Conservation (phyloP, 2,797 vertebrate species). For the Trachurus trachurus region DNA sequence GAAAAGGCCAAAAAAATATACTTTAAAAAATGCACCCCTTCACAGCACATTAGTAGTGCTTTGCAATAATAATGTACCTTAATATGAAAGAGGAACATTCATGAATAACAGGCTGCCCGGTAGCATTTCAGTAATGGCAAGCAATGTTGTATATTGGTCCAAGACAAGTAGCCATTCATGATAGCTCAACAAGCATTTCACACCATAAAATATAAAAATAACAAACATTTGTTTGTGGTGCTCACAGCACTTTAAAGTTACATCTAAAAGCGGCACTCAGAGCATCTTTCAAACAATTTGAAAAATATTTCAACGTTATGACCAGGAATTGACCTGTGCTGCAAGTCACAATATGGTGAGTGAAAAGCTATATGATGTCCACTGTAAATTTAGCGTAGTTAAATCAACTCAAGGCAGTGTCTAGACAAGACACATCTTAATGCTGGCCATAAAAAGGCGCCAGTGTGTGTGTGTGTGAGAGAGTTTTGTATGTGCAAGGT, state of each 20-base stretch:
- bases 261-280: not conserved
- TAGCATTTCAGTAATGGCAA: not conserved
- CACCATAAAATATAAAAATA: not conserved
- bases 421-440: constrained; percentile 13
- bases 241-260: not conserved
- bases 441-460: not conserved
- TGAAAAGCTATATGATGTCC: not conserved
- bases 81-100: not conserved
- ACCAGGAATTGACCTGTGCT: not conserved
- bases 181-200: not conserved
- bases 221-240: not conserved
- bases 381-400: not conserved
- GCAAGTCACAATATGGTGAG: not conserved
- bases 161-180: not conserved
- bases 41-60: not conserved
- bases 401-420: not conserved
- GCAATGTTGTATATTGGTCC: not conserved
- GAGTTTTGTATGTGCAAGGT: constrained; percentile 38
- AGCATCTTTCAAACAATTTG: not conserved
- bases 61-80: not conserved
- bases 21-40: not conserved
- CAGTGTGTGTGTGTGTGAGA: not conserved
- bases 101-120: not conserved
- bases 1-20: too few relatives aligned
- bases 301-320: not conserved